phyloP scores from a whole-genome alignment of 53 echinoderm and acorn worm genomes.

The Pentamera pediparva region DNA sequence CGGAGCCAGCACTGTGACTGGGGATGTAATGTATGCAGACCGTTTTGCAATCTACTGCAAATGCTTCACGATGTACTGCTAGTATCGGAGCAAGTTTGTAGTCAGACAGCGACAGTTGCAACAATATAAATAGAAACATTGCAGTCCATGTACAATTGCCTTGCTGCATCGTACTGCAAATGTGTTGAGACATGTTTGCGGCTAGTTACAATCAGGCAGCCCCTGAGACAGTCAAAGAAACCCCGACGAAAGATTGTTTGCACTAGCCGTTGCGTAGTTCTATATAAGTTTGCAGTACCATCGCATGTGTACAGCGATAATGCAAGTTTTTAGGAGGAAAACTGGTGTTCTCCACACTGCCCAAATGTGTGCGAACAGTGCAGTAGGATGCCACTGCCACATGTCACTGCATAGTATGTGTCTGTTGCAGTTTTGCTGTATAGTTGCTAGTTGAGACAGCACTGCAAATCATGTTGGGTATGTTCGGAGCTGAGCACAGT shows the following conservation, averaged over 20 bases:
- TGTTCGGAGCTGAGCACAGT: too few species aligned
- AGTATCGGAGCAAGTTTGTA: neutral
- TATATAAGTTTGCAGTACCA: neutral
- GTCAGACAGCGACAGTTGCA: too few species aligned
- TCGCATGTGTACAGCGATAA: neutral
- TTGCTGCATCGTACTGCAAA: too few species aligned
- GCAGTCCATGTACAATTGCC: too few species aligned
- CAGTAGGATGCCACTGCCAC: neutral
- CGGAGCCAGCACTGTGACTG: neutral
- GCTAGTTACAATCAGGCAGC: too few species aligned
- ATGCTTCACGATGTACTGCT: neutral
- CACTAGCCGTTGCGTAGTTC: neutral
- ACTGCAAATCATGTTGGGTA: too few species aligned
- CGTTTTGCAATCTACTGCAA: neutral
- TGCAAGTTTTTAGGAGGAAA: too few species aligned
- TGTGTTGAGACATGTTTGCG: too few species aligned
- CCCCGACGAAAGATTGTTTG: too few species aligned
- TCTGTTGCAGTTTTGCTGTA: neutral
- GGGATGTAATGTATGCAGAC: neutral
- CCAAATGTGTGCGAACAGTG: neutral
- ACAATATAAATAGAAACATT: too few species aligned
- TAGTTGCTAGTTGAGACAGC: neutral
- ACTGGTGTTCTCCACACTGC: too few species aligned
- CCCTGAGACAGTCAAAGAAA: too few species aligned
- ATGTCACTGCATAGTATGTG: neutral